Conservation (phyloP, 2,888 invertebrate species). For the Poecilus cupreus region DNA sequence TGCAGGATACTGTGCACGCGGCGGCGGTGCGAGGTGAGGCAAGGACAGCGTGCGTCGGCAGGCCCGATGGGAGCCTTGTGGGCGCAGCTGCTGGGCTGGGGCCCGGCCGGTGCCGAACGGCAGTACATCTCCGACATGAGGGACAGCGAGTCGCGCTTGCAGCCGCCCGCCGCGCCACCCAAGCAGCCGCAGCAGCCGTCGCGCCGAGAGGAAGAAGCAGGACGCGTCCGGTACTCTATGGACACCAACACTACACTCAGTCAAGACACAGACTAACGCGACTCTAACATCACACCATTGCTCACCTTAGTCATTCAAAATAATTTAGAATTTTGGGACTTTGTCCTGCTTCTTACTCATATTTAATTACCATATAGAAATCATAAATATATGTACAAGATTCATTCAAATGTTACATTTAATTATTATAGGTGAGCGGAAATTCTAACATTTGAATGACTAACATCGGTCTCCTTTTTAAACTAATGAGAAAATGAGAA, state of each 20-base stretch:
- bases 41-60: slow-evolving; percentile 68
- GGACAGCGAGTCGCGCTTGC: slow-evolving; percentile 70
- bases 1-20: slow-evolving; percentile 68
- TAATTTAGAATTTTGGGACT: slow-evolving; percentile 37
- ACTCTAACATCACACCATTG: neutral
- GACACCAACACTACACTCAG: slow-evolving; percentile 4
- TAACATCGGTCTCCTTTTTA: neutral
- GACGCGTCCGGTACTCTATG: slow-evolving; percentile 66
- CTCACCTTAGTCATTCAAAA: slow-evolving; percentile 8
- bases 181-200: slow-evolving; percentile 71
- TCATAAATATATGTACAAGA: slow-evolving; percentile 17
- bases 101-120: slow-evolving; percentile 66
- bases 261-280: neutral
- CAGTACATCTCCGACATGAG: slow-evolving; percentile 77
- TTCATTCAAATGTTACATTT: slow-evolving; percentile 57
- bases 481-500: neutral
- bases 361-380: neutral
- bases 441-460: slow-evolving; percentile 51
- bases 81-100: slow-evolving; percentile 68
- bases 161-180: slow-evolving; percentile 65
- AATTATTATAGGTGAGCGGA: slow-evolving; percentile 28
- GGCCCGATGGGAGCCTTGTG: slow-evolving; percentile 71
- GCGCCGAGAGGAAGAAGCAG: slow-evolving; percentile 69
- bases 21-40: slow-evolving; percentile 64
- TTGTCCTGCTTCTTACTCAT: slow-evolving; percentile 57